Conservation (phyloP, 2,113 vertebrate genomes). For the Bettongia penicillata region DNA sequence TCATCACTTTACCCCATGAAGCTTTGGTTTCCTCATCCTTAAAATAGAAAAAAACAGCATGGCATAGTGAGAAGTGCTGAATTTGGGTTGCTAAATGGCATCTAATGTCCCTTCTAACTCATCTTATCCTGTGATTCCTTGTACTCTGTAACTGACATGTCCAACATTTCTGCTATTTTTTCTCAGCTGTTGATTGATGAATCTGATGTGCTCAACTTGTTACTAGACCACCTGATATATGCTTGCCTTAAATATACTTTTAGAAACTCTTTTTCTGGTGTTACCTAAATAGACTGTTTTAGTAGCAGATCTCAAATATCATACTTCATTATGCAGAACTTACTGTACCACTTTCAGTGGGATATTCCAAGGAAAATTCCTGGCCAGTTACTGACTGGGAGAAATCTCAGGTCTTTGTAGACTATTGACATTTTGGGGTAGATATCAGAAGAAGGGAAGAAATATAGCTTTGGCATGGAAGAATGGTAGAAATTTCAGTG, state of each 20-base stretch:
- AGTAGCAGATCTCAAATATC: not conserved
- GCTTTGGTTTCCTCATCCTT: not conserved
- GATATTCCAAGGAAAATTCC: no score
- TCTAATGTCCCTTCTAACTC: not conserved
- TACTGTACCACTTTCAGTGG: no score
- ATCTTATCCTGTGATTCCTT: no score
- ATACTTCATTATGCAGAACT: not conserved
- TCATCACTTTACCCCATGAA: not conserved
- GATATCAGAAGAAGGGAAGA: not conserved
- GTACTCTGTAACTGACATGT: no score
- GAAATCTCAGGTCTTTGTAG: no score
- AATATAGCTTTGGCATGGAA: not conserved
- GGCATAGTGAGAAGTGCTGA: not conserved
- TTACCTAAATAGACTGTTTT: not conserved
- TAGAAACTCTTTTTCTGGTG: not conserved
- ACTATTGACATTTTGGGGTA: not conserved
- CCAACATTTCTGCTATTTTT: not conserved
- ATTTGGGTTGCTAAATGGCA: not conserved
- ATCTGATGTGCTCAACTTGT: not conserved
- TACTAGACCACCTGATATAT: not conserved
- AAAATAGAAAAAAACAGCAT: not conserved
- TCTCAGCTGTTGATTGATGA: not conserved
- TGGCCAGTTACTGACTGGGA: no score
- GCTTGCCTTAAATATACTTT: not conserved
- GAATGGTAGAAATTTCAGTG: not conserved